These are phyloP conservation scores for Tenodera sinensis DNA, from an alignment of 2,888 invertebrate species.

Conservation along the genomic window DNA sequence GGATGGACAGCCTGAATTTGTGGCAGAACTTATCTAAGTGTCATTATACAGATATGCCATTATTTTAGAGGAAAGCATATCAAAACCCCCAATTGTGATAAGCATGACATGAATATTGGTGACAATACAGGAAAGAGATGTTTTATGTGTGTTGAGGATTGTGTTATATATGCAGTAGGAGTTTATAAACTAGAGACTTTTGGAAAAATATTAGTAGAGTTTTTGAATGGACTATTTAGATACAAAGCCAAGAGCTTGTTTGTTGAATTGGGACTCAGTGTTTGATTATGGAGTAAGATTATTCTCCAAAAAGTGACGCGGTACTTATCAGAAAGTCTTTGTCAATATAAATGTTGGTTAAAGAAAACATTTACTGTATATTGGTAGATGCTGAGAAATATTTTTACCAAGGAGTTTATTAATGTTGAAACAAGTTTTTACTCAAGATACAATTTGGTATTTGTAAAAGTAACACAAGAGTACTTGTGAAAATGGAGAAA, in stretches of 20 bases:
- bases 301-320: not conserved
- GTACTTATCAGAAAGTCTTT: not conserved
- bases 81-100: not conserved
- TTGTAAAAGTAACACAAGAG: not conserved
- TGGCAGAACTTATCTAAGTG: conserved; percentile 56
- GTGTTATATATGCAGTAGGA: not conserved
- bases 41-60: not conserved
- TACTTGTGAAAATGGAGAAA: not conserved
- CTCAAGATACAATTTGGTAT: not conserved
- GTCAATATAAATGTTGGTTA: not conserved
- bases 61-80: not conserved
- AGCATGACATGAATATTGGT: not conserved
- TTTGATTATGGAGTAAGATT: not conserved
- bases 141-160: conserved; percentile 1
- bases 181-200: not conserved
- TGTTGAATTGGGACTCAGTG: not conserved
- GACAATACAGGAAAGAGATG: conserved; percentile 5
- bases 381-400: conserved; percentile 1
- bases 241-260: not conserved
- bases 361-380: not conserved
- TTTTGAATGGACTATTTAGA: not conserved
- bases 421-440: conserved; percentile 9
- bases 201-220: not conserved
- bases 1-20: conserved; percentile 57
- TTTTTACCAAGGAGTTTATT: conserved; percentile 17